Base-by-base conservation (phyloP, 1,140 invertebrate genomes). In the Drosophila seguyi region DNA sequence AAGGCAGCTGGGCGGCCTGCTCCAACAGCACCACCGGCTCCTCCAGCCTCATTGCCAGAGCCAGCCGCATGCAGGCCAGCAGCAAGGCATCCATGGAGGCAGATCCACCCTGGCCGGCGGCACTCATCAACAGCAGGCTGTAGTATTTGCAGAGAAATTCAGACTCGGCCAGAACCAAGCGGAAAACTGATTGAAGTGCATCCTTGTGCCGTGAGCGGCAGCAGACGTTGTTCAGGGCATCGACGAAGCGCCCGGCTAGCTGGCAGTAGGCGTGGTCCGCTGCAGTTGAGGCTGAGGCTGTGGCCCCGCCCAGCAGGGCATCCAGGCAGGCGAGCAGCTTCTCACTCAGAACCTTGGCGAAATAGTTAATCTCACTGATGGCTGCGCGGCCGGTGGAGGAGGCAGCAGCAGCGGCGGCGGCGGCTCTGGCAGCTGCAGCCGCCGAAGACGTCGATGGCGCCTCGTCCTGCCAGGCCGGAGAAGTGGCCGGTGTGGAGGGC, bases 361-460 rank as follows among this genome's bases (percentile, higher is more conserved):
- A 92, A 80, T 91, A 92, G 90, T 92, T 92, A 75, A 92, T 92
- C 84, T 92, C 90, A 58, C 85, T 92, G 74, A 91, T 77, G 72
- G 61, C 31, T 22, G 63, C 22, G 41, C 34, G 36, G 29, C n/a
- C 25, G n/a, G 75, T n/a, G 27, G 57, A 44, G 18, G 48, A 11
- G 31, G 47, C 22, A 11, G 63, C 22, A 14, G 48, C 47, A 25
- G 75, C n/a, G n/a, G n/a, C 79, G 13, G 79, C 82, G 27, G 75
- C 79, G 18, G 79, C 83, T 39, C 74, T 73, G 53, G 90, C 86
- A 20, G 88, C 87, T 14, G 88, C 87, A 36, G 91, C 87, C 65
- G 91, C 84, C 58, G 91, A 86, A 75, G 91, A 90, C 52, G 87
- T 92, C 69, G 91, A 92, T 47, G 90, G 91, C 25, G 62, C 76